Evolutionary conservation across 2,797 vertebrate species (phyloP).

Genomic region (Iguana delicatissima): DNA sequence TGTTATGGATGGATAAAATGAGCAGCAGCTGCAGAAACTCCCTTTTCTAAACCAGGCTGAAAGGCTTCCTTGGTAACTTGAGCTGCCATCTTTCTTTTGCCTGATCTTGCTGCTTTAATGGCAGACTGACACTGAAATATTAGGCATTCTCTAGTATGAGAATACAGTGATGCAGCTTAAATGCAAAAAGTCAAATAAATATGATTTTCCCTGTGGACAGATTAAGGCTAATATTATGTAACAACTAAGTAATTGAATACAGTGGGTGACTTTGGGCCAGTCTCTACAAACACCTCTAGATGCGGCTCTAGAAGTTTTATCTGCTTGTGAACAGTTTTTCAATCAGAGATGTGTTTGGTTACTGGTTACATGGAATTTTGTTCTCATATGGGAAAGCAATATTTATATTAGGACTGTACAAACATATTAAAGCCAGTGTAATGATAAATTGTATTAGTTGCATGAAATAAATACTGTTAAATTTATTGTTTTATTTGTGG

Average conservation of each 20-base stretch:
- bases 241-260: background rate
- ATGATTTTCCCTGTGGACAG: background rate
- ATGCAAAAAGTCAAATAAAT: background rate
- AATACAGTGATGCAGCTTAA: background rate
- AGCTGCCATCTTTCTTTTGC: background rate
- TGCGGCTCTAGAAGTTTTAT: background rate
- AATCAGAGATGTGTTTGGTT: background rate
- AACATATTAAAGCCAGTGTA: background rate
- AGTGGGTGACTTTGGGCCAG: background rate
- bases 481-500: background rate
- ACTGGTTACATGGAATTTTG: background rate
- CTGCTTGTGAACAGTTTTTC: background rate
- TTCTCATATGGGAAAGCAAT: background rate
- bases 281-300: background rate
- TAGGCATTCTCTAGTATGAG: background rate
- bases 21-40: background rate
- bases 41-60: background rate
- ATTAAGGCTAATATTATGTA: no score
- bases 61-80: background rate
- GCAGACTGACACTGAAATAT: background rate
- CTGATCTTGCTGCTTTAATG: background rate
- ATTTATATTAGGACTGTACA: background rate
- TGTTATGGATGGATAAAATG: background rate
- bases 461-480: conserved; percentile 11
- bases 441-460: background rate